Conservation (phyloP, 2,888 invertebrate species). For the Andrena camellia region DNA sequence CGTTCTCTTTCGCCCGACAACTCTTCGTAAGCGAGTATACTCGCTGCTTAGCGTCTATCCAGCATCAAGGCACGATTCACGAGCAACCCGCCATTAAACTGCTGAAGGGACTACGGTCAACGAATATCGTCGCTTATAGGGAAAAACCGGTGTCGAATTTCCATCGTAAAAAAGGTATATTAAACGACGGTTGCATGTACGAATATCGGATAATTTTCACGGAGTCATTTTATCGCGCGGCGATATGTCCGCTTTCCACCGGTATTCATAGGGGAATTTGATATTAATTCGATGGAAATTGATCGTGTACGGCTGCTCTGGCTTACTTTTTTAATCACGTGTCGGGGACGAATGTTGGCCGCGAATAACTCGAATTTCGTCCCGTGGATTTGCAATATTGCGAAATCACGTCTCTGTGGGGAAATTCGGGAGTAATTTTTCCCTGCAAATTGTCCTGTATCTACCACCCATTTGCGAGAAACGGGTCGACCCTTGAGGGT, state of each 20-base stretch:
- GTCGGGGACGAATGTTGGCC: background rate
- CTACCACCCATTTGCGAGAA: too few relatives aligned
- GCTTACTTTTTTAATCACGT: background rate
- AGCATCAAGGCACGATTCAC: background rate
- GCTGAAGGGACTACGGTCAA: too few relatives aligned
- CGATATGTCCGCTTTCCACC: constrained; percentile 1
- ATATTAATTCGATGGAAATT: constrained; percentile 38
- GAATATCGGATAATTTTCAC: constrained; percentile 29
- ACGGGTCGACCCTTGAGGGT: too few relatives aligned
- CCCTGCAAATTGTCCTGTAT: too few relatives aligned
- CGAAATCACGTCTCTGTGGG: background rate
- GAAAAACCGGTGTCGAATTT: too few relatives aligned
- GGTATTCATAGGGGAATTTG: constrained; percentile 31
- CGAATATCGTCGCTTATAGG: too few relatives aligned
- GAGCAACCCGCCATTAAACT: background rate
- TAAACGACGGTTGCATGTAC: background rate
- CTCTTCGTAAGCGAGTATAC: background rate
- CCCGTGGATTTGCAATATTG: background rate
- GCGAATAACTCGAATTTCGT: background rate
- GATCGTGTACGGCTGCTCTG: background rate
- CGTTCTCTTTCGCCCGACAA: background rate
- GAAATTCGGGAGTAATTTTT: too few relatives aligned
- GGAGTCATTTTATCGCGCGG: constrained; percentile 13
- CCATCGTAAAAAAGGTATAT: background rate
- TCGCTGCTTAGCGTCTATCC: background rate